Evolutionary conservation across 2,888 invertebrate genomes (phyloP), one percentile per base, ranked within the genome.

Genomic region (Didymodactylos carnosus): DNA sequence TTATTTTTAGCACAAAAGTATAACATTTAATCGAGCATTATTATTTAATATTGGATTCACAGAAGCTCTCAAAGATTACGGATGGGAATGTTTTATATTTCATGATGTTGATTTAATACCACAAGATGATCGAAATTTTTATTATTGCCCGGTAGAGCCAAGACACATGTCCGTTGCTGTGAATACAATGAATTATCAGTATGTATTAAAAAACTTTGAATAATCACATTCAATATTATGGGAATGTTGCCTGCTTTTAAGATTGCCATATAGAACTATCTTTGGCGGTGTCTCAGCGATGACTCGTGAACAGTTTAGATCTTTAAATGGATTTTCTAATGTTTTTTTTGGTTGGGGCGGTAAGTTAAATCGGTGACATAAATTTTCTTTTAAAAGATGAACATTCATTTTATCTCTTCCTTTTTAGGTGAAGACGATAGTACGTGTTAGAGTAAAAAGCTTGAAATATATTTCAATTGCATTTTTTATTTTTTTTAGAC

Each of bases 151-250:
- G 8, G 87, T 88, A 74, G 91, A 92, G 81, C 94, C 94, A 0
- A 84, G 93, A 73, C 94, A 94, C 82, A 91, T 94, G 90, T 92
- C 92, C 51, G 92, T 91, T 0, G 91, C 92, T 39, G 89, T 94
- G 75, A 91, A 93, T 84, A 89, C 89, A 73, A 80, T 81, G 77
- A 77, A 78, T 46, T 82, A 82, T 76, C 78, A 76, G 82, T 82
- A n/a, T n/a, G n/a, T n/a, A n/a, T n/a, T n/a, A n/a, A n/a, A 29
- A 6, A 16, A 1, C 4, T 29, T n/a, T n/a, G 10, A 51, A 51
- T 7, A 27, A 35, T n/a, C n/a, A n/a, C n/a, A n/a, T n/a, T n/a
- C n/a, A n/a, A n/a, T n/a, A n/a, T n/a, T n/a, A n/a, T n/a, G n/a
- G n/a, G n/a, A n/a, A n/a, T n/a, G n/a, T n/a, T n/a, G n/a, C n/a